Percentiles rank a stretch among this genome's conserved stretches.
Conservation (phyloP, 2,888 invertebrate species). For the Aphidius colemani region DNA sequence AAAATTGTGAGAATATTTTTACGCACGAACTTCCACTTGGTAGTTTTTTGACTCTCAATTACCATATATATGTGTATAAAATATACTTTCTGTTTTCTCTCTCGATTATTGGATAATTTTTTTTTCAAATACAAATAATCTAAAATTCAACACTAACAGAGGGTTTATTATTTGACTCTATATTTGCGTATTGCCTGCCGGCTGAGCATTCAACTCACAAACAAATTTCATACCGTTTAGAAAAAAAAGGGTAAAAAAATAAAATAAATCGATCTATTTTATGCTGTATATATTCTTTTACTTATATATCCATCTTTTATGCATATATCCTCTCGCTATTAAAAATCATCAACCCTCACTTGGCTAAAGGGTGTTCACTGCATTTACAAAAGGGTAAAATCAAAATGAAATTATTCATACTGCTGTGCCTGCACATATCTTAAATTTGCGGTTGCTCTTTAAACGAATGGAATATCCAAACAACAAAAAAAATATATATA, state of each 20-base stretch:
- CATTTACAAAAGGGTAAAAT: constrained; percentile 46
- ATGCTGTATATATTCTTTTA: too few species aligned
- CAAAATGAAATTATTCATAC: constrained; percentile 53
- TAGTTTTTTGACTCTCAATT: too few species aligned
- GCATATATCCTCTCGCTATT: constrained; percentile 4
- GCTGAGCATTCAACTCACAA: constrained; percentile 54
- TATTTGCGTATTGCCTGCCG: constrained; percentile 58
- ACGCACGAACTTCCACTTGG: too few species aligned
- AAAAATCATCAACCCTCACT: constrained; percentile 17
- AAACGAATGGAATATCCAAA: too few species aligned
- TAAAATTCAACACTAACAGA: too few species aligned
- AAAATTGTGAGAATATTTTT: constrained; percentile 31
- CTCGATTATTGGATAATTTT: too few species aligned
- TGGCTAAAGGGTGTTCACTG: constrained; percentile 29
- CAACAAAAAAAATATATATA: too few species aligned
- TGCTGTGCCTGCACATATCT: constrained; percentile 12
- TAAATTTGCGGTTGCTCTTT: too few species aligned
- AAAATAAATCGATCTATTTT: constrained; percentile 19
- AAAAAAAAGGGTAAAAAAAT: constrained; percentile 32
- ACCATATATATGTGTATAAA: neutral
- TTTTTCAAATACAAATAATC: too few species aligned
- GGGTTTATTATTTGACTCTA: too few species aligned
- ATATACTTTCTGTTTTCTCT: too few species aligned
- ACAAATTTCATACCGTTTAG: neutral
- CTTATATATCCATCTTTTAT: constrained; percentile 16